Base-by-base conservation (phyloP, 2,888 invertebrate genomes). In the Hemaris fuciformis region DNA sequence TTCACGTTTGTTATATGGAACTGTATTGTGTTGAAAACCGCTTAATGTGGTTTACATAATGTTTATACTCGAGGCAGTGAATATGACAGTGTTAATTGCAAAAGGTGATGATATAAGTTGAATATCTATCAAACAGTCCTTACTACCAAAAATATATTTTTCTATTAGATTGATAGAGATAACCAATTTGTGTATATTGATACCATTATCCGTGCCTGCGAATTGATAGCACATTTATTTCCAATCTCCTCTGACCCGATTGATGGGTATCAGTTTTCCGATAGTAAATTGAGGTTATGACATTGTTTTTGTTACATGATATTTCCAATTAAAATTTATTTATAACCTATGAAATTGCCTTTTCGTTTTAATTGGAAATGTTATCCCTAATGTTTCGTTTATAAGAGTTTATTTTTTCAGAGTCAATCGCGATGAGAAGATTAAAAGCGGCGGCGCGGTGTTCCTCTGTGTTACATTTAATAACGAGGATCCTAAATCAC, bases 361-460 rank as follows among this genome's bases (percentile, higher is more conserved):
- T 0, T 18, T 8, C 8, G 20, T n/a, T 46, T 13, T n/a, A 23
- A 46, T 23, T 1, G 13, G 22, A 23, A 22, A 22, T 10, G 10
- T 22, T 4, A 13, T 22, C 22, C 8, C 10, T 3, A 3, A 3
- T 53, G 20, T 31, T 31, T 3, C 15, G 53, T 27, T 53, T 31
- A 53, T 53, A 10, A 18, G 53, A 27, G 18, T 53, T 18, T 31
- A 20, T 31, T 31, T 53, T 60, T 66, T 62, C 57, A 64, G 61
- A 64, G 43, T 43, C 27, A 57, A 62, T 63, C 64, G 48, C 60
- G 10, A 18, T 27, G 15, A 10, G 53, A 53, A 53, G 53, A 53
- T 53, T 27, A 53, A 53, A 53, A 53, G 53, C 53, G 53, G 27
- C 10, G 53, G 31, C 31, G 31, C 5, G 18, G 10, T 31, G 31